Conservation (phyloP, 2,113 vertebrate genomes). For the Neoarius graeffei region DNA sequence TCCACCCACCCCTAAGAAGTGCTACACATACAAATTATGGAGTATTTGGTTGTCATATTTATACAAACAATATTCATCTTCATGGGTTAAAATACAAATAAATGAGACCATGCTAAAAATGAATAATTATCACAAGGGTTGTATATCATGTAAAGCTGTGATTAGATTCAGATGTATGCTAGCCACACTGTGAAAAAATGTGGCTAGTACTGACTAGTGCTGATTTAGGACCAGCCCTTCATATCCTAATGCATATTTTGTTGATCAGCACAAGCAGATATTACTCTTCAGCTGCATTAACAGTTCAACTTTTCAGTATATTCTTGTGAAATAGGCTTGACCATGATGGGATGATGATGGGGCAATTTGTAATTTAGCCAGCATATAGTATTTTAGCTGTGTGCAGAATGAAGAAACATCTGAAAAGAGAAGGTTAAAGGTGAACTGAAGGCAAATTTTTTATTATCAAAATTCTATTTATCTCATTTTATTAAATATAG, state of each 20-base stretch:
- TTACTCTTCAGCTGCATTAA: background rate
- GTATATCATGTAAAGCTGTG: conserved; percentile 30
- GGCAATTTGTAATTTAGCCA: background rate
- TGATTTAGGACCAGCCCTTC: background rate
- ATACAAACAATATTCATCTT: conserved; percentile 20
- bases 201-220: background rate
- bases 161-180: conserved; percentile 36
- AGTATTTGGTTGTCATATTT: conserved; percentile 30
- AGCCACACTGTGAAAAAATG: background rate
- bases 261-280: background rate
- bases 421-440: background rate
- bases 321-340: background rate
- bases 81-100: conserved; percentile 24
- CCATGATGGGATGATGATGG: background rate
- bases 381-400: background rate
- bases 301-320: background rate
- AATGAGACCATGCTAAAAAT: conserved; percentile 36
- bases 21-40: background rate
- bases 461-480: too few species aligned
- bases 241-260: background rate
- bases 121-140: conserved; percentile 32
- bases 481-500: too few species aligned
- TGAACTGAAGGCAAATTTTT: too few species aligned
- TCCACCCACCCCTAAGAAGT: too few species aligned
- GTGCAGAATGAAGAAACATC: background rate